These are phyloP conservation scores for Hipparchia sbordonii DNA, from an alignment of 2,888 invertebrate species.

Conservation along the genomic window DNA sequence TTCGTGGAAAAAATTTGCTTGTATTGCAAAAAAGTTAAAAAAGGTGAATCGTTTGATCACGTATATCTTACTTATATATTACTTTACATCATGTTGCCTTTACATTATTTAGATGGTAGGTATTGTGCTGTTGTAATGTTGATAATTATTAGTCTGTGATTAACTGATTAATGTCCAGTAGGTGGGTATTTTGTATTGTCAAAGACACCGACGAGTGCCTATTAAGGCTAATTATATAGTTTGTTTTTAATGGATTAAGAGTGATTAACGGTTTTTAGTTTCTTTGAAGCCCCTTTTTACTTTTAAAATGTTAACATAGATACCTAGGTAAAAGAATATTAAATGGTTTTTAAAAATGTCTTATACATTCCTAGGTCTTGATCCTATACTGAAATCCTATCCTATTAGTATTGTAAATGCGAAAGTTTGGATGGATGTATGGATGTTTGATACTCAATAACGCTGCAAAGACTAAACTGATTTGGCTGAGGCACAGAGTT, in stretches of 20 bases:
- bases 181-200: conserved; percentile 33
- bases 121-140: conserved; percentile 39
- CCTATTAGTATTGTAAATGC: too few relatives aligned
- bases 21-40: conserved; percentile 21
- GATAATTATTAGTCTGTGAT: conserved; percentile 42
- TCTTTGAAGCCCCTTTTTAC: background rate
- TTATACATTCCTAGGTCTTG: too few relatives aligned
- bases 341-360: too few relatives aligned
- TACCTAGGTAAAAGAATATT: background rate
- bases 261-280: background rate
- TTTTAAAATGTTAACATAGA: background rate
- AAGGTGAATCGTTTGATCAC: conserved; percentile 26
- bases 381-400: too few relatives aligned
- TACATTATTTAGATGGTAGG: background rate
- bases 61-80: conserved; percentile 1
- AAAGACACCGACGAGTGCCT: conserved; percentile 43
- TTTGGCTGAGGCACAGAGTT: too few relatives aligned
- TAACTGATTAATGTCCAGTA: conserved; percentile 24
- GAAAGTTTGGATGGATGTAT: too few relatives aligned
- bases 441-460: too few relatives aligned
- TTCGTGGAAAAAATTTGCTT: conserved; percentile 30
- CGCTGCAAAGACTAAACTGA: too few relatives aligned
- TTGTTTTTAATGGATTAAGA: conserved; percentile 25
- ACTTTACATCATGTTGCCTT: too few relatives aligned
- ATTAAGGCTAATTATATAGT: conserved; percentile 44